phyloP scores from a whole-genome alignment of 2,113 vertebrate genomes.

The Siphamia tubifer region DNA sequence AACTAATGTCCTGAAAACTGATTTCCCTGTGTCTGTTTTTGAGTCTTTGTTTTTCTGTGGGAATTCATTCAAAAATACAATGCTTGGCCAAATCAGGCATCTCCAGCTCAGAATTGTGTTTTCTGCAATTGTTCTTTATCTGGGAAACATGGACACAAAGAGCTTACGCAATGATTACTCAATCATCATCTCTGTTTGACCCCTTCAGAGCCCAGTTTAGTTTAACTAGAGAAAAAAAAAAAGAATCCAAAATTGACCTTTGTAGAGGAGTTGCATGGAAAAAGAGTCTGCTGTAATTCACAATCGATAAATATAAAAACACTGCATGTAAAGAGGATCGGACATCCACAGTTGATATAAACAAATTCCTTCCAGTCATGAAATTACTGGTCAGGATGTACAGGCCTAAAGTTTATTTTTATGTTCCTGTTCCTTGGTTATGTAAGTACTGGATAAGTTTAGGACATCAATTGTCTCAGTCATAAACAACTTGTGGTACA shows the following conservation, averaged over 20 bases:
- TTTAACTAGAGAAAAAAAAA: conserved; percentile 44
- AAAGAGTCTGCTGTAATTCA: conserved; percentile 4
- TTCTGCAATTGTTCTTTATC: conserved; percentile 61
- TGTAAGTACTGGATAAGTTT: not conserved
- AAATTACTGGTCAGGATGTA: not conserved
- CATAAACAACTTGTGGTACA: no score
- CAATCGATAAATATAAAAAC: conserved; percentile 38
- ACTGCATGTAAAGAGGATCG: not conserved
- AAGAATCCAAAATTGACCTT: conserved; percentile 35
- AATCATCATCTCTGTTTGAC: not conserved
- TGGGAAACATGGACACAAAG: conserved; percentile 61
- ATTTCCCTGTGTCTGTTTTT: not conserved
- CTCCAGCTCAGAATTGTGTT: conserved; percentile 45
- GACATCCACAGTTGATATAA: conserved; percentile 15
- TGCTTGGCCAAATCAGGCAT: conserved; percentile 29
- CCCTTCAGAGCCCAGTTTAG: conserved; percentile 2
- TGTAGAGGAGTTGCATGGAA: not conserved
- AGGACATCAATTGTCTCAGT: not conserved
- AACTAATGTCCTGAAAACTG: not conserved
- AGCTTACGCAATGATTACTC: conserved; percentile 52
- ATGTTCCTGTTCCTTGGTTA: not conserved
- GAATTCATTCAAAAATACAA: conserved; percentile 42
- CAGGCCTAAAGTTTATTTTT: not conserved
- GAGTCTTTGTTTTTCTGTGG: conserved; percentile 30
- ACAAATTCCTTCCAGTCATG: conserved; percentile 19